Percentiles rank a stretch among this genome's conserved stretches.
These are phyloP conservation scores for Quadriops clusia DNA, from an alignment of 2,888 invertebrate species.

Conservation along the genomic window DNA sequence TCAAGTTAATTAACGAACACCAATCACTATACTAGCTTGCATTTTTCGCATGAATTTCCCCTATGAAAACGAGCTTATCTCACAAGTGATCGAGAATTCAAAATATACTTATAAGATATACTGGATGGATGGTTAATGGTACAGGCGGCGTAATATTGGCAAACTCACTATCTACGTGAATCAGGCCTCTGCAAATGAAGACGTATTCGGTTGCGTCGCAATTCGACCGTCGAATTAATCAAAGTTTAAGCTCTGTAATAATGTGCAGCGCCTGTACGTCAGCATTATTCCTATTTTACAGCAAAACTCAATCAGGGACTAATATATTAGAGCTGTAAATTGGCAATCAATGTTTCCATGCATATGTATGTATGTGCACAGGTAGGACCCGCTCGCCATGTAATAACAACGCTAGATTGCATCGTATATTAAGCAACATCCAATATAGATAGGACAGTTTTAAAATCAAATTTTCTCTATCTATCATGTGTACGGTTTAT, in stretches of 20 bases:
- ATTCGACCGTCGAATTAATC: constrained; percentile 37
- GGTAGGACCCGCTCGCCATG: constrained; percentile 24
- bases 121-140: constrained; percentile 7
- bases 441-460: constrained; percentile 38
- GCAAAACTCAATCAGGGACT: constrained; percentile 41
- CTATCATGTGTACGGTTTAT: constrained; percentile 37
- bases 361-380: constrained; percentile 33
- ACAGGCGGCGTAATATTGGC: constrained; percentile 18
- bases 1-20: no score
- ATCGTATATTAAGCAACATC: constrained; percentile 40
- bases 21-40: no score
- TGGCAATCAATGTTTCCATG: constrained; percentile 42
- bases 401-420: constrained; percentile 39
- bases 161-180: constrained; percentile 15
- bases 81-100: no score
- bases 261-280: constrained; percentile 37
- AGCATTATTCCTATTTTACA: constrained; percentile 41
- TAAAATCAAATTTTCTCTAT: constrained; percentile 41
- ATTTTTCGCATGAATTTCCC: no score
- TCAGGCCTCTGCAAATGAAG: constrained; percentile 22
- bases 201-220: constrained; percentile 29
- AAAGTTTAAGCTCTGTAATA: constrained; percentile 40
- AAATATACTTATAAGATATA: no score
- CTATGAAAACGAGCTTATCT: no score
- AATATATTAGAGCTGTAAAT: constrained; percentile 43